Base-by-base conservation (phyloP, 2,797 vertebrate genomes). In the Chloroceryle inda region DNA sequence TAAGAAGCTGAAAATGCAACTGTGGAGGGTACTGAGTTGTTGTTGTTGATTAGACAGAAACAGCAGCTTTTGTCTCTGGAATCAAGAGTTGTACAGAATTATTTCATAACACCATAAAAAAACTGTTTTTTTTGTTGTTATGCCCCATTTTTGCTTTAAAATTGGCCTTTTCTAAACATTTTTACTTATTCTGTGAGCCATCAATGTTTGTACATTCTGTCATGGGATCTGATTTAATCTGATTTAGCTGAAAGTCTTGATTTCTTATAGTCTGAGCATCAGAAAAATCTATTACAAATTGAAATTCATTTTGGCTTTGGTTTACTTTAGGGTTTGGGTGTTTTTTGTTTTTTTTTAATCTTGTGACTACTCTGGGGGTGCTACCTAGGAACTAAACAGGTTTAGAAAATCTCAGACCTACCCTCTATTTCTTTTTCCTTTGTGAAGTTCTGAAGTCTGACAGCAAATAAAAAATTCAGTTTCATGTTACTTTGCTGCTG, bases 401-500 rank as follows among this genome's bases (percentile, higher is more conserved):
- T 26, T 88, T 24, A 56, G 37, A 86, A 94, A 91, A 89, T 71
- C 80, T 88, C 62, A 94, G 53, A 67, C n/a, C 47, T 61, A 45
- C 14, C 15, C 40, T 92, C 52, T 55, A 49, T 63, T 92, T 94
- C 58, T 88, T 50, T 87, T 80, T 77, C 37, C 33, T 86, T 88
- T 87, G 68, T 85, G 82, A 86, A 73, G 63, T 87, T 95, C 89
- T 73, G 77, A 77, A 90, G 37, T 82, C 88, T 83, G 95, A 94
- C 82, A 93, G 84, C 38, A 91, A 94, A 92, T 94, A 91, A 94
- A 91, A 93, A 84, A 94, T 87, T 86, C 92, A 89, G 82, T 91
- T 75, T 85, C 50, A 38, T 83, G 73, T 86, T 94, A 71, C 85
- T 96, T 96, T 84, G 74, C 81, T 91, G 52, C 82, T 88, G 82